Evolutionary conservation across 1,140 invertebrate genomes (phyloP), one percentile per base, ranked within the genome.

Genomic region (Steinernema khuongi): DNA sequence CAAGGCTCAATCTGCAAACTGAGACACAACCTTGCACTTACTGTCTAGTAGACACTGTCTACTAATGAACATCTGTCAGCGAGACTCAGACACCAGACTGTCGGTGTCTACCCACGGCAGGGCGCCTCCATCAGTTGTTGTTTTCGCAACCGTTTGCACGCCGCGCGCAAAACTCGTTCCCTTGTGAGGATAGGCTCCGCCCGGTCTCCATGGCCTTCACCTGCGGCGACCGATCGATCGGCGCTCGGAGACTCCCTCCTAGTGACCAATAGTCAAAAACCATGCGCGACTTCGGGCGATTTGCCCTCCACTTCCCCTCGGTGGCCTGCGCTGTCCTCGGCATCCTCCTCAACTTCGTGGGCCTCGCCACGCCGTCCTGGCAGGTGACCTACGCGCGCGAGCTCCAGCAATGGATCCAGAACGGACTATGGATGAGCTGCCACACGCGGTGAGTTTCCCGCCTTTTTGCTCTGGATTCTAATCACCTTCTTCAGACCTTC

Each of bases 341-440:
- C 2, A 75, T 77, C 41, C 19, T 77, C n/a, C 36, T 77, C 1
- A 70, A 71, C 31, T 79, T 70, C 17, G 70, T 74, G 1, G 76
- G 73, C 30, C 28, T 77, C 18, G 70, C 50, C n/a, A 77, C 74
- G 26, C 76, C 76, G 22, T 32, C 76, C 28, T 77, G 76, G 76
- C 76, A 77, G 73, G 76, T 77, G 68, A 72, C 0, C 11, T 77
- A 76, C 68, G 76, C 76, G 0, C 33, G 74, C 19, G 76, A 77
- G 50, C 66, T 77, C 18, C 68, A 71, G 17, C 76, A 77, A 68
- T 77, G 76, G 76, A 72, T 77, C 1, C 76, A 77, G 67, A 77
- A 71, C 60, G 76, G 76, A 22, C 71, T 77, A 26, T 77, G 76
- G 76, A 30, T 77, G 36, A 74, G 67, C 4, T 77, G 76, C 32